These are phyloP conservation scores for Nezara viridula DNA, from an alignment of 2,888 invertebrate species.

Conservation along the genomic window DNA sequence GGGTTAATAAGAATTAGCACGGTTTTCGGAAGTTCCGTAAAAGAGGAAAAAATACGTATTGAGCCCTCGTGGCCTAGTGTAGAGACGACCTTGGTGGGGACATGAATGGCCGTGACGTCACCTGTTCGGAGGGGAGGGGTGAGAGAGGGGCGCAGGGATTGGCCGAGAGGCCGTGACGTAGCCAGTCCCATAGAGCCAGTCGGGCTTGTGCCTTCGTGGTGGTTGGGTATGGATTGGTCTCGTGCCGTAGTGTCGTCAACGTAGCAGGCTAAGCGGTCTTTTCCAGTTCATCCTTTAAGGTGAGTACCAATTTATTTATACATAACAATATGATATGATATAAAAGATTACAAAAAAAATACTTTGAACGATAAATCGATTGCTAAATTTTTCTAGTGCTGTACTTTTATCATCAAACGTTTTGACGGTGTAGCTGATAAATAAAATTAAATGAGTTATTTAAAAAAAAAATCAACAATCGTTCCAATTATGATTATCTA, in stretches of 20 bases:
- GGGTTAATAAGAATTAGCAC: neutral
- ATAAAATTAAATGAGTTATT: neutral
- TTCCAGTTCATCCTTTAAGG: neutral
- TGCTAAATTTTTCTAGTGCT: no score
- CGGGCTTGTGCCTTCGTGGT: neutral
- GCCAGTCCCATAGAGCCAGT: neutral
- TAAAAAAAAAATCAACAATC: neutral
- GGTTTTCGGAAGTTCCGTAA: neutral
- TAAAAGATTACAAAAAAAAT: no score
- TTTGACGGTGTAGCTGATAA: neutral
- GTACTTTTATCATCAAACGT: neutral
- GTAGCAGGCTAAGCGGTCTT: neutral
- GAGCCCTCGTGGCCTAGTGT: slow-evolving; percentile 25
- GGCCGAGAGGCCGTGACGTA: slow-evolving; percentile 16
- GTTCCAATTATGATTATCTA: no score
- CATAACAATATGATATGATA: neutral
- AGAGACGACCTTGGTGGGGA: slow-evolving; percentile 40
- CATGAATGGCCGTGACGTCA: slow-evolving; percentile 38
- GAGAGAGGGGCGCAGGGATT: neutral
- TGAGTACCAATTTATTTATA: neutral
- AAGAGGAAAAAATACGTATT: neutral
- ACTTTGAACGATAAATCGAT: no score
- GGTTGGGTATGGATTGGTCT: neutral
- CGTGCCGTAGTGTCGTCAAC: slow-evolving; percentile 14
- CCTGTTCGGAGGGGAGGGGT: neutral